These are phyloP conservation scores for Oxytorus armatus DNA, from an alignment of 2,888 invertebrate genomes.

Conservation along the genomic window DNA sequence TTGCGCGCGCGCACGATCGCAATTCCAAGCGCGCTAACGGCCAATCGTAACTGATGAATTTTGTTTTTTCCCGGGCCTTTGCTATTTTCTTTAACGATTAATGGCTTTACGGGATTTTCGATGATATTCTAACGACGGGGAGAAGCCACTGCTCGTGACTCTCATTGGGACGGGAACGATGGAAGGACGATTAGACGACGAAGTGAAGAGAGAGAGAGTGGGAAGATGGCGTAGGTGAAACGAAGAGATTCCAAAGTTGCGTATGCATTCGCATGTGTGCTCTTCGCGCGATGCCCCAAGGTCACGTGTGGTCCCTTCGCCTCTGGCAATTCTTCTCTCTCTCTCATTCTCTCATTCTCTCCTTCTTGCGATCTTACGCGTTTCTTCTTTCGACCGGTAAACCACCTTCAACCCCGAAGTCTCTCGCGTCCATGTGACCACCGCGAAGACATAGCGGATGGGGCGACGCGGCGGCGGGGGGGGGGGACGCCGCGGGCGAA, in stretches of 20 bases:
- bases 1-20: too few species aligned
- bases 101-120: too few species aligned
- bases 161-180: too few species aligned
- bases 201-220: not conserved
- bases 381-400: conserved; percentile 56
- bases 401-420: conserved; percentile 63
- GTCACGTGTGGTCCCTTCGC: conserved; percentile 49
- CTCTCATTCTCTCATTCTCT: conserved; percentile 10
- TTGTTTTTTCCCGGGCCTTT: too few species aligned
- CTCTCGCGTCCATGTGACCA: conserved; percentile 37
- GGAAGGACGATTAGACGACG: too few species aligned
- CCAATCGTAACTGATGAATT: too few species aligned
- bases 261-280: conserved; percentile 22
- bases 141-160: too few species aligned
- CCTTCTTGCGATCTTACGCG: not conserved
- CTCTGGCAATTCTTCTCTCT: conserved; percentile 27
- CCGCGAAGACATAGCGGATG: conserved; percentile 15
- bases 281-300: conserved; percentile 55
- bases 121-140: too few species aligned
- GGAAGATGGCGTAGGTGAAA: conserved; percentile 43
- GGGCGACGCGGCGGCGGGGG: conserved; percentile 61
- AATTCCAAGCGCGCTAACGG: too few species aligned
- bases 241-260: conserved; percentile 1
- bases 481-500: conserved; percentile 38
- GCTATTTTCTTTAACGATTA: too few species aligned